Conservation (phyloP, 53 echinoderm and acorn worm genomes). For the Arbacia lixula region DNA sequence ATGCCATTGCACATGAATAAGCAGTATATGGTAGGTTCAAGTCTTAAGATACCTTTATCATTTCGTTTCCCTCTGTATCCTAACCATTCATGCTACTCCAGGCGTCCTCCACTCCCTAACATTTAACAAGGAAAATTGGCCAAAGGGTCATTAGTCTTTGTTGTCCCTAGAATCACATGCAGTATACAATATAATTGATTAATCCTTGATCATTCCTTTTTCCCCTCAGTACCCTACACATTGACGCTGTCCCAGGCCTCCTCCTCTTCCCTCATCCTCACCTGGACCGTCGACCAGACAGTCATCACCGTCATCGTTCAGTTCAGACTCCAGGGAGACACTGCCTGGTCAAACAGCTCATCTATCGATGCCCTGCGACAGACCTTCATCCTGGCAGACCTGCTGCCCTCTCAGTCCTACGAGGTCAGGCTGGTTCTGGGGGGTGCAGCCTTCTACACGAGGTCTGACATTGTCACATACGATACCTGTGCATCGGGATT, state of each 20-base stretch:
- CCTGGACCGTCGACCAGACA: conserved; percentile 16
- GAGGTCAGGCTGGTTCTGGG: conserved; percentile 27
- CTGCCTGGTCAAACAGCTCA: conserved; percentile 37
- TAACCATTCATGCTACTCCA: too few species aligned
- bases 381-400: conserved; percentile 11
- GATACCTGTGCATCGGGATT: not conserved
- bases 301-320: conserved; percentile 37
- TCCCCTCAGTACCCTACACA: conserved; percentile 38
- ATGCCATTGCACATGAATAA: too few species aligned
- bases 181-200: too few species aligned
- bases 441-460: conserved; percentile 31
- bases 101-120: too few species aligned
- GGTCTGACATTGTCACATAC: not conserved
- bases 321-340: conserved; percentile 2
- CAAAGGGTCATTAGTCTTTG: too few species aligned
- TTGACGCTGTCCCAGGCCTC: conserved; percentile 7
- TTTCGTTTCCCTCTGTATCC: too few species aligned
- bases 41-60: too few species aligned
- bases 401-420: conserved; percentile 9
- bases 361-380: not conserved
- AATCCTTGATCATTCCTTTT: too few species aligned
- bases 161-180: too few species aligned
- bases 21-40: too few species aligned
- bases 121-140: too few species aligned
- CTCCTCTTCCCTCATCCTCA: conserved; percentile 6